These are phyloP conservation scores for Macrochelys suwanniensis DNA, from an alignment of 2,797 vertebrate genomes.

Conservation along the genomic window DNA sequence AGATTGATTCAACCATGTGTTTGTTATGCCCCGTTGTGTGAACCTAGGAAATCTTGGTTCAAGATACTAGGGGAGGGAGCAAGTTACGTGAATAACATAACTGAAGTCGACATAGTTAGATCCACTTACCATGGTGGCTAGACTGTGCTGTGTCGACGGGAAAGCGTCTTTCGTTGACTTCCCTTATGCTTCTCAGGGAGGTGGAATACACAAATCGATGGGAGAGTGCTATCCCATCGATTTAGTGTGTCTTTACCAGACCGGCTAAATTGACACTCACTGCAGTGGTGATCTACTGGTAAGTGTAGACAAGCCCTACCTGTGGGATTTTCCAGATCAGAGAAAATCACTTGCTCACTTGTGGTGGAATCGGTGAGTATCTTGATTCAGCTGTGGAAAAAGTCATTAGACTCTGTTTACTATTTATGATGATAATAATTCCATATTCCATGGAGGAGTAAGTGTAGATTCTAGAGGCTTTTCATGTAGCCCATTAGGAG, in stretches of 20 bases:
- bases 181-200: too few relatives aligned
- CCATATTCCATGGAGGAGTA: not conserved
- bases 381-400: not conserved
- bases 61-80: not conserved
- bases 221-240: too few relatives aligned
- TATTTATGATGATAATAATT: not conserved
- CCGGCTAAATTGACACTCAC: too few relatives aligned
- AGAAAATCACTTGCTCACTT: not conserved
- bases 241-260: too few relatives aligned
- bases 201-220: too few relatives aligned
- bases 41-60: slow-evolving; percentile 7
- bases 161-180: too few relatives aligned
- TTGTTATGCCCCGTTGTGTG: not conserved
- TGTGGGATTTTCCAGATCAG: not conserved
- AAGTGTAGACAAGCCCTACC: too few relatives aligned
- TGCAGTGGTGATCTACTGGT: too few relatives aligned
- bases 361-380: not conserved
- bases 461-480: not conserved
- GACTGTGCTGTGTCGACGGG: too few relatives aligned
- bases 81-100: not conserved
- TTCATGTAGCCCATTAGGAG: rapidly evolving
- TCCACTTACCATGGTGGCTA: too few relatives aligned
- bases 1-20: not conserved
- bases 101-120: too few relatives aligned
- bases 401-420: not conserved